Evolutionary conservation across 2,888 invertebrate species (phyloP), one percentile per base, ranked within the genome.

Genomic region (Blera fallax): DNA sequence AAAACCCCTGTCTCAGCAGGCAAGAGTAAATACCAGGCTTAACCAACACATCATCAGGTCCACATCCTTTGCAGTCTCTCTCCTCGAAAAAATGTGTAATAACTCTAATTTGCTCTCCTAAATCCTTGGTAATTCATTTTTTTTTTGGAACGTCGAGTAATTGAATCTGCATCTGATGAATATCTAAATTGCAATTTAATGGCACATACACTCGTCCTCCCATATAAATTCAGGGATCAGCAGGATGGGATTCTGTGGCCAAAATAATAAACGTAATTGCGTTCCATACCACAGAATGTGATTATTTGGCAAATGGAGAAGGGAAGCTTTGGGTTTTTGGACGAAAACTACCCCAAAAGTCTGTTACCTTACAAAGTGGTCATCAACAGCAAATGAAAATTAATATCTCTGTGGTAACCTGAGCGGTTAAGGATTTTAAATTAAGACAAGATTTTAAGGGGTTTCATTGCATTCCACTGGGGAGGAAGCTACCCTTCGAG

Each of bases 151-250:
- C 18, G 37, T 18, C 27, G 34, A 60, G 78, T 78, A 78, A 83
- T 83, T 83, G 65, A 83, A 83, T 83, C 78, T 83, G 72, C 78
- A 83, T 78, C 58, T 78, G 72, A 83, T 83, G 67, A 83, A 83
- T 83, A 78, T 73, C 60, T 83, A 73, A 78, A 83, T 73, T 65
- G 82, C 72, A 77, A 70, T 83, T 83, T 78, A 67, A 77, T 67
- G 58, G 40, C 48, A 45, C 50, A 76, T 50, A 11, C 64, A 64
- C 60, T 40, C 67, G 52, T 43, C 43, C 52, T 18, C 29, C 27
- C n/a, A 60, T 29, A 72, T 50, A 80, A 65, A 73, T 60, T 79
- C 21, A 52, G 48, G 79, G 65, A 79, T 54, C 65, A 34, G 27
- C 34, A 21, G 45, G n/a, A n/a, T n/a, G n/a, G n/a, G n/a, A n/a